Base-by-base conservation (phyloP, 1,140 invertebrate genomes). In the Drosophila lacteicornis region DNA sequence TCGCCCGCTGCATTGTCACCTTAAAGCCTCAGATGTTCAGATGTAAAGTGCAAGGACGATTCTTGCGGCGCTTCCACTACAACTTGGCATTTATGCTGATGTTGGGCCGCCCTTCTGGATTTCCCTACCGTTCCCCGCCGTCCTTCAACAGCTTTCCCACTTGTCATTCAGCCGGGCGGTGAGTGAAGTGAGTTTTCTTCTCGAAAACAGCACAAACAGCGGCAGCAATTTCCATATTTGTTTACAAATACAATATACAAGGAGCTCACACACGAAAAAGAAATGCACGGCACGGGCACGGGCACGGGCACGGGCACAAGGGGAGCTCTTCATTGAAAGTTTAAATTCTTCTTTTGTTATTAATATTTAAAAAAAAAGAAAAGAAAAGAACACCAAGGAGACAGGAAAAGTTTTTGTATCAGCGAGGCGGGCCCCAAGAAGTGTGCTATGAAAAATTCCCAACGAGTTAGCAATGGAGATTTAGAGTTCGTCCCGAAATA, bases 331-430 rank as follows among this genome's bases (percentile, higher is more conserved):
- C 80, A 87, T 83, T 83, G 77, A 88, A 88, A 90, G 85, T 88
- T 88, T 73, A 84, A 80, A 88, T 88, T 90, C 75, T 90, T 90
- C 78, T 81, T 77, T 90, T 88, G 84, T 83, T 87, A 84, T 87
- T 87, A 88, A 87, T 87, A 87, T 88, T 87, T 80, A 77, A 74
- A 67, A 43, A 67, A 43, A 76, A 51, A 7, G 11, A 42, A 12
- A 22, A 19, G 27, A 12, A 36, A 56, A 43, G 36, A 40, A 53
- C n/a, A 22, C 7, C 30, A 61, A 43, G 43, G 58, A 40, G 43
- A 56, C 19, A 30, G 4, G 27, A 5, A 57, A 66, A 75, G 13
- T 65, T 65, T 75, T 46, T 8, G 27, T 55, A 38, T 27, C 57
- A 19, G 49, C 56, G 42, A 62, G 49, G 57, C 4, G 19, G 43